Conservation (phyloP, 2,888 invertebrate species). For the Catocala fraxini region DNA sequence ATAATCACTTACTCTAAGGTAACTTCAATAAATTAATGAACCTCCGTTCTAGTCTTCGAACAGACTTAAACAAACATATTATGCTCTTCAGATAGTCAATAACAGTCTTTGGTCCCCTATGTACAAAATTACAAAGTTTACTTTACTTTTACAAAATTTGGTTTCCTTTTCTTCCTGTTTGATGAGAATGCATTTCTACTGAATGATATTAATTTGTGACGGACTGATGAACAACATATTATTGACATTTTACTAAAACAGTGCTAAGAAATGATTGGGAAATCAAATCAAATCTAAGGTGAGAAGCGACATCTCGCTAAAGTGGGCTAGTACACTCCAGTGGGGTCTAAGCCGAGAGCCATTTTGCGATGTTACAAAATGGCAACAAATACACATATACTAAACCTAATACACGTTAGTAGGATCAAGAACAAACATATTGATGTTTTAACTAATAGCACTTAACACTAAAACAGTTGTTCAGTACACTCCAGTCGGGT, state of each 20-base stretch:
- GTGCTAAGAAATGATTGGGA: conserved; percentile 28
- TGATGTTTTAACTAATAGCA: conserved; percentile 43
- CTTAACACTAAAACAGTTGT: conserved; percentile 60
- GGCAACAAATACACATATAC: conserved; percentile 39
- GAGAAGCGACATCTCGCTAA: conserved; percentile 30
- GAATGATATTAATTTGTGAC: conserved; percentile 77
- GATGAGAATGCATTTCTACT: conserved; percentile 78
- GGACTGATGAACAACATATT: conserved; percentile 67
- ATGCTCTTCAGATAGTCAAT: conserved; percentile 65
- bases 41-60: conserved; percentile 62
- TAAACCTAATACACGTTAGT: conserved; percentile 71
- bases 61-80: conserved; percentile 61
- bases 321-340: conserved; percentile 68
- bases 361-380: conserved; percentile 60
- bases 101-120: conserved; percentile 85
- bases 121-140: conserved; percentile 68
- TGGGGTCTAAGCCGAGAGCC: conserved; percentile 73
- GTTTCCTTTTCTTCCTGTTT: conserved; percentile 80
- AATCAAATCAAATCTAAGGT: conserved; percentile 35
- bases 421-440: conserved; percentile 65
- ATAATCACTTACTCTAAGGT: conserved; percentile 83
- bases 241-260: conserved; percentile 54
- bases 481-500: conserved; percentile 70
- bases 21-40: conserved; percentile 84
- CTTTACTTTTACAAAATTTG: conserved; percentile 37